Evolutionary conservation across 92 coral and sea anemone genomes (phyloP), one percentile per base, ranked within the genome.

Genomic region (Porites evermanni): DNA sequence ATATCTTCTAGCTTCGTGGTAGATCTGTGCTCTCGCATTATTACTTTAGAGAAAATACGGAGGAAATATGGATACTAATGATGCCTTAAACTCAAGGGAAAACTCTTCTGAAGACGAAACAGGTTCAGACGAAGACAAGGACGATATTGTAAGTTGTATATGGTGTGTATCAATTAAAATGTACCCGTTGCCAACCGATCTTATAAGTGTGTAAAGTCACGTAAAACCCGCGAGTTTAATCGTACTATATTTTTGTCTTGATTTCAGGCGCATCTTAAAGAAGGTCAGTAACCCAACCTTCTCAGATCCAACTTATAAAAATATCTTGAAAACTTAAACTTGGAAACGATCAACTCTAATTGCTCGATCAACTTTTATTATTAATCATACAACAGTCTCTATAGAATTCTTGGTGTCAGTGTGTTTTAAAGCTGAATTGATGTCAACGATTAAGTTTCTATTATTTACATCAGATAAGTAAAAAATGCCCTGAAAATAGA

Each of bases 71-170:
- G 32, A 71, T 21, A 14, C 32, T 6, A 47, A 69, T 44, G 67
- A 71, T 70, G 23, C 20, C 16, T 8, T 14, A 14, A 38, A 69
- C 20, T 44, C 44, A 53, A 47, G 13, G 9, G 77, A 83, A 67
- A 14, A 53, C 60, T 53, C 83, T 9, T 64, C 88, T 16, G 89
- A 78, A 53, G 75, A 68, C 7, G 90, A 88, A 63, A 87, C 88
- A 70, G 77, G 72, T 32, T 69, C 72, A 53, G 90, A 78, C 19
- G 67, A 52, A 64, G 95, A 94, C 8, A 76, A 92, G 79, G 88
- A 78, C 32, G 83, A 87, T 89, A 78, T 92, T 58, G 98, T 94
- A 74, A 80, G 97, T 79, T 14, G 58, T 1, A 38, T 4, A 26
- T 70, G 4, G 2, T 54, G 60, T 63, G 1, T 7, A n/a, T 63